Conservation (phyloP, 2,113 vertebrate genomes). For the Trochalopteron elliotii region DNA sequence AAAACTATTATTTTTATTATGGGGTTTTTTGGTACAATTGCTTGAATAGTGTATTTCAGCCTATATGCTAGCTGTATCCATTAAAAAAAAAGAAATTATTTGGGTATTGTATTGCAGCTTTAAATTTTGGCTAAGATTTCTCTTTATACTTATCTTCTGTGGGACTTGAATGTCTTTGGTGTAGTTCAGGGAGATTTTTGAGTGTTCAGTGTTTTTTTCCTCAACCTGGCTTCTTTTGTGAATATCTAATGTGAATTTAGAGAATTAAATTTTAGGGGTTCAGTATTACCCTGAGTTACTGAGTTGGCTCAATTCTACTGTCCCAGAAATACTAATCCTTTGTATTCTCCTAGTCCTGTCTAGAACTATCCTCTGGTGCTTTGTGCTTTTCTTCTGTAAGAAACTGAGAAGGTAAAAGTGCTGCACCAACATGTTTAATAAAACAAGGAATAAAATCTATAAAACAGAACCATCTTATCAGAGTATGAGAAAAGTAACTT, state of each 20-base stretch:
- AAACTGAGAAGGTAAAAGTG: neutral
- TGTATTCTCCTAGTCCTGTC: neutral
- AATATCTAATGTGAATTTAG: neutral
- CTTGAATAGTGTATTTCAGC: neutral
- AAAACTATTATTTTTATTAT: neutral
- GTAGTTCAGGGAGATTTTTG: neutral
- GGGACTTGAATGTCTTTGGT: neutral
- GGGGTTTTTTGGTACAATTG: neutral
- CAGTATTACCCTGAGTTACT: neutral
- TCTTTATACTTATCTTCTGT: neutral
- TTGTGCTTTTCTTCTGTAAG: neutral
- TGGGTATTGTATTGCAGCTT: neutral
- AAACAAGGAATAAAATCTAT: neutral
- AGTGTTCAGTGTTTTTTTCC: neutral
- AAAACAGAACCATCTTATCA: neutral
- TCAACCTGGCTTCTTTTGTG: neutral
- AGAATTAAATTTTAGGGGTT: neutral
- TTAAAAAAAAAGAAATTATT: neutral
- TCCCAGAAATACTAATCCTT: neutral
- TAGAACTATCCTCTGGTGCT: neutral
- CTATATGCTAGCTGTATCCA: neutral
- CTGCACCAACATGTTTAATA: neutral
- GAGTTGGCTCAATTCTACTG: neutral
- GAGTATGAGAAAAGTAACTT: neutral
- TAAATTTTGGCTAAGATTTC: neutral